Evolutionary conservation across 2,113 vertebrate species (phyloP).

Genomic region (Megaceryle torquata): DNA sequence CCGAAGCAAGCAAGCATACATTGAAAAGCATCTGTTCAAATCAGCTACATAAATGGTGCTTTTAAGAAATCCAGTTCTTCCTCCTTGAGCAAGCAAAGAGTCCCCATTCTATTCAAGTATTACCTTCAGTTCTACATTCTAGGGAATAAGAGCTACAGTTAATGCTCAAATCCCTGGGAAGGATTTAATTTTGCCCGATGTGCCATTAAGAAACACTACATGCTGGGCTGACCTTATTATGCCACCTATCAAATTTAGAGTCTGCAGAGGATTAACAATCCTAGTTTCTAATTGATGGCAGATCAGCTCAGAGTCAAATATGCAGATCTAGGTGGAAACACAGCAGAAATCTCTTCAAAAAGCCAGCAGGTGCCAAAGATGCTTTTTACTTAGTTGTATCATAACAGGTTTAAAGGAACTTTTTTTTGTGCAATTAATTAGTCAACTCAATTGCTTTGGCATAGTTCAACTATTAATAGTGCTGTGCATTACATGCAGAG

Average conservation of each 20-base stretch:
- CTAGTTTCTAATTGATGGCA: slow-evolving; percentile 45
- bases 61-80: neutral
- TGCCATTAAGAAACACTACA: slow-evolving; percentile 22
- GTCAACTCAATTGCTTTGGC: slow-evolving; percentile 7
- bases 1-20: neutral
- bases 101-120: neutral
- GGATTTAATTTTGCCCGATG: slow-evolving; percentile 16
- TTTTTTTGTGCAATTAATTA: slow-evolving; percentile 4
- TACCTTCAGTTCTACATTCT: neutral
- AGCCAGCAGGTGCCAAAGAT: slow-evolving; percentile 18
- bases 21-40: neutral
- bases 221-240: slow-evolving; percentile 43
- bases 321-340: neutral
- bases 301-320: slow-evolving; percentile 16
- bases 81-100: neutral
- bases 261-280: slow-evolving; percentile 52
- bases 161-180: slow-evolving; percentile 25
- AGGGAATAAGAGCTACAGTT: neutral
- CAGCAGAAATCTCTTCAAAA: slow-evolving; percentile 20
- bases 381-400: neutral
- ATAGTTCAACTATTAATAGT: slow-evolving; percentile 34
- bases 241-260: slow-evolving; percentile 50
- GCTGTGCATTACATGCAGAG: slow-evolving; percentile 56
- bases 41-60: neutral
- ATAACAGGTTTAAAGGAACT: neutral